Conservation (phyloP, 2,113 vertebrate species). For the Damaliscus lunatus region DNA sequence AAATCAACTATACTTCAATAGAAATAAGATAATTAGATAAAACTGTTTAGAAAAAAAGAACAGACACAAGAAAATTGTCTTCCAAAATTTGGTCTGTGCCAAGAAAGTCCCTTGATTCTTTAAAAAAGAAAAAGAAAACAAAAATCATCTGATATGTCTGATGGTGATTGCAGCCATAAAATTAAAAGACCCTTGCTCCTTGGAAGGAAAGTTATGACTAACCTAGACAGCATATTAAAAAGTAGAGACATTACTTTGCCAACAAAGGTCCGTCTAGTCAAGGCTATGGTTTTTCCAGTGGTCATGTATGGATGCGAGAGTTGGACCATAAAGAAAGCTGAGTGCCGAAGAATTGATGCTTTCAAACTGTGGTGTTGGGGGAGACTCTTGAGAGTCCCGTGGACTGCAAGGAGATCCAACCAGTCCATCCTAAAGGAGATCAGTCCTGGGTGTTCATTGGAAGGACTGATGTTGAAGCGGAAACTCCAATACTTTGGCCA, state of each 20-base stretch:
- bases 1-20: background rate
- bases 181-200: background rate
- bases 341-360: accelerated
- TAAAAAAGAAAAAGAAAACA: background rate
- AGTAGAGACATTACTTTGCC: background rate
- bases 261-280: background rate
- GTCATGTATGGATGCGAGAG: background rate
- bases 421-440: background rate
- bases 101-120: background rate
- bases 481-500: background rate
- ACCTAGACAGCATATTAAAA: background rate
- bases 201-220: background rate
- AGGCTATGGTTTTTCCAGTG: background rate
- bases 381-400: background rate
- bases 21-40: background rate
- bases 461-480: background rate
- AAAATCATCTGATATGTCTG: background rate
- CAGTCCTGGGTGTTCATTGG: background rate
- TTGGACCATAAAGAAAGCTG: background rate
- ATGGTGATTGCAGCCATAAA: background rate
- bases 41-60: background rate
- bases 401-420: background rate
- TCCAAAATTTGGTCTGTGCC: background rate
- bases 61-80: background rate
- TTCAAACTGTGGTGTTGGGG: background rate